A percentile compares a stretch with the other conserved stretches of the same genome.
phyloP scores from a whole-genome alignment of 2,888 invertebrate genomes.

The Petrolisthes manimaculis region DNA sequence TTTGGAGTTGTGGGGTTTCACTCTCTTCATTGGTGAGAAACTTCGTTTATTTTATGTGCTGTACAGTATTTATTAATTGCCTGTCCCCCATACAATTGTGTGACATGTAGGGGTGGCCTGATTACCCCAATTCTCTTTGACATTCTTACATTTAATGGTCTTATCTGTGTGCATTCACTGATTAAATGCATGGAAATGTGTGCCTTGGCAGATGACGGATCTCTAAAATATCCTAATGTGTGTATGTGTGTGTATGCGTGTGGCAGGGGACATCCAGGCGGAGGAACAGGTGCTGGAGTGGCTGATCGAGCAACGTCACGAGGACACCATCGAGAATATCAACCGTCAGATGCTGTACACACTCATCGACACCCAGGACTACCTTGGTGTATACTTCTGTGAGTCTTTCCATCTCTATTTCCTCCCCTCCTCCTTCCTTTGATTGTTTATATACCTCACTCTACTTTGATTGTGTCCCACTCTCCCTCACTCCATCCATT shows the following conservation, averaged over 20 bases:
- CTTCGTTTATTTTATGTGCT: no score
- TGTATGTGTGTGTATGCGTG: not conserved
- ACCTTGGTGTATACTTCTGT: conserved; percentile 93
- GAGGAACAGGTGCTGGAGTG: conserved; percentile 88
- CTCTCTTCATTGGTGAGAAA: no score
- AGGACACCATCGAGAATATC: conserved; percentile 91
- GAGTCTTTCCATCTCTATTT: conserved; percentile 72
- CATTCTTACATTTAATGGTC: no score
- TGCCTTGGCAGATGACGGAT: no score
- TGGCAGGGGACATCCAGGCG: conserved; percentile 79
- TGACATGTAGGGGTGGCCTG: no score
- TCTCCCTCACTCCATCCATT: not conserved
- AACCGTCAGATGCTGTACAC: conserved; percentile 84
- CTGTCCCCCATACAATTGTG: no score
- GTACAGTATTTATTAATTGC: no score
- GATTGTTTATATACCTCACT: not conserved
- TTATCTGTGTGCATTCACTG: no score
- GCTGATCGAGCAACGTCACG: conserved; percentile 92
- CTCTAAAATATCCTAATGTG: no score
- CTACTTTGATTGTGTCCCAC: not conserved
- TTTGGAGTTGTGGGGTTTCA: no score
- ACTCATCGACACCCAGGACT: conserved; percentile 90
- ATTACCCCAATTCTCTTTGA: no score
- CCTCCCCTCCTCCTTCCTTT: not conserved
- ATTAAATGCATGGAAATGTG: no score